Conservation (phyloP, 2,888 invertebrate genomes). For the Drosophila eohydei region DNA sequence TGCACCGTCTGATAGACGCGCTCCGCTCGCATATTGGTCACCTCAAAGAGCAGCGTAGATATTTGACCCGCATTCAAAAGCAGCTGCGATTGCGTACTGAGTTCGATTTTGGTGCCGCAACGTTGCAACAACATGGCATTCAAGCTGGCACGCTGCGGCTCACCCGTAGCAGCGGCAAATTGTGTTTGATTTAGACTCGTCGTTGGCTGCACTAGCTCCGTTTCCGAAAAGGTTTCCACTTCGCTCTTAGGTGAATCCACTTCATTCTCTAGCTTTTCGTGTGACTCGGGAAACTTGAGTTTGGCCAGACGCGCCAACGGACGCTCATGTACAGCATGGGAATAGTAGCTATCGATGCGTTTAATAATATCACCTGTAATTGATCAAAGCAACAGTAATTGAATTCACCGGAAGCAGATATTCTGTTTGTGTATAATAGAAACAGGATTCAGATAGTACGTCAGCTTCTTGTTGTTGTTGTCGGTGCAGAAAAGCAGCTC, state of each 20-base stretch:
- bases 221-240: constrained; percentile 82
- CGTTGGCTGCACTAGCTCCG: constrained; percentile 59
- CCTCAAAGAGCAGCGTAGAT: constrained; percentile 88
- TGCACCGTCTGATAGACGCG: constrained; percentile 87
- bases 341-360: constrained; percentile 78
- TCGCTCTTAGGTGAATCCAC: constrained; percentile 71
- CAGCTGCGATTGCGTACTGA: constrained; percentile 85
- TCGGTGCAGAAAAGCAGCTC: constrained; percentile 15
- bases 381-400: not conserved
- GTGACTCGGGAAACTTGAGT: constrained; percentile 74
- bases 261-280: constrained; percentile 52
- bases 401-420: not conserved
- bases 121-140: constrained; percentile 71
- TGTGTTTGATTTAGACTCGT: constrained; percentile 58
- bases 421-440: not conserved
- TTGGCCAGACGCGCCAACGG: constrained; percentile 53
- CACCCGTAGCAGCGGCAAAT: constrained; percentile 44
- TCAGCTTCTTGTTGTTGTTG: constrained; percentile 14
- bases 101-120: constrained; percentile 84
- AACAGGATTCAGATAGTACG: not conserved
- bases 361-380: constrained; percentile 80
- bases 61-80: constrained; percentile 83
- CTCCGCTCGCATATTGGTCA: constrained; percentile 89
- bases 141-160: constrained; percentile 48
- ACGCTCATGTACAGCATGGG: constrained; percentile 53